Evolutionary conservation across 2,797 vertebrate genomes (phyloP).

Genomic region (Ara ararauna): DNA sequence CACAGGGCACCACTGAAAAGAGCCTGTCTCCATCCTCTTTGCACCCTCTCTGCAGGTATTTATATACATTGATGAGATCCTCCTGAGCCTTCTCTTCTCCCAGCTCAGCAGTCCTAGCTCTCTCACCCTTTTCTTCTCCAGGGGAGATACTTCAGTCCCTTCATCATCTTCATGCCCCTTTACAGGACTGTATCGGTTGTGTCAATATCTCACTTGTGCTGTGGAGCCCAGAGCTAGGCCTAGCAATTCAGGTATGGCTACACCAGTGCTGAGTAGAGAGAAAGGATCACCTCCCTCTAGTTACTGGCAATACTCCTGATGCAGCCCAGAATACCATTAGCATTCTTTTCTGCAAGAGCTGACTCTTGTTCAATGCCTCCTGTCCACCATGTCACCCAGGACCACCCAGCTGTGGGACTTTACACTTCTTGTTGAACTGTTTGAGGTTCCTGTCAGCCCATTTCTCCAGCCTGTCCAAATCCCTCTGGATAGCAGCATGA

Average conservation of each 20-base stretch:
- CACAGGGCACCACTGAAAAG: neutral
- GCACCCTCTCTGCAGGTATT: neutral
- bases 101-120: neutral
- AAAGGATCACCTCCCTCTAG: neutral
- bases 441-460: neutral
- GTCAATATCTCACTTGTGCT: neutral
- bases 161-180: neutral
- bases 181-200: neutral
- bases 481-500: neutral
- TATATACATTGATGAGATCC: neutral
- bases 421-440: neutral
- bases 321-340: neutral
- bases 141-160: neutral
- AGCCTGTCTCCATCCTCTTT: neutral
- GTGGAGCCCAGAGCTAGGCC: neutral
- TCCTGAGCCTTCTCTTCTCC: neutral
- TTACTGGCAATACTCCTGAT: neutral
- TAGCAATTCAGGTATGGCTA: neutral
- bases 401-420: neutral
- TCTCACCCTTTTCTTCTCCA: neutral
- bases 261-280: neutral
- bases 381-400: too few relatives aligned
- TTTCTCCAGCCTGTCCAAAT: neutral
- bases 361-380: neutral
- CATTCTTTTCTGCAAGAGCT: neutral